Evolutionary conservation across 1,140 invertebrate genomes (phyloP).

Genomic region (Lordiphosa mommai): DNA sequence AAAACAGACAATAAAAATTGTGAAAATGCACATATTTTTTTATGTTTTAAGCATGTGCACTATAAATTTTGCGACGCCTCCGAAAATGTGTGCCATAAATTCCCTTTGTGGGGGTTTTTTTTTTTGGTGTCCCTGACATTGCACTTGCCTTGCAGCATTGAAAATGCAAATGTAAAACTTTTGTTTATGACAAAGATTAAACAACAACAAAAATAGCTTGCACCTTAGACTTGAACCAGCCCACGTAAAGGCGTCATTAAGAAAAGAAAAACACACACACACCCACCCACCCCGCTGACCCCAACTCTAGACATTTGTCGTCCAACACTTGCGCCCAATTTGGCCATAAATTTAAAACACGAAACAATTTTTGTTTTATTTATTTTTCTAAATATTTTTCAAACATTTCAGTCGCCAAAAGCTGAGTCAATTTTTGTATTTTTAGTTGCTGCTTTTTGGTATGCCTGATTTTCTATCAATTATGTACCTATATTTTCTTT

Average conservation of each 20-base stretch:
- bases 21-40: slow-evolving; percentile 32
- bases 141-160: slow-evolving; percentile 42
- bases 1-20: slow-evolving; percentile 20
- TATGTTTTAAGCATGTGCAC: slow-evolving; percentile 67
- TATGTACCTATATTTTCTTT: slow-evolving; percentile 35
- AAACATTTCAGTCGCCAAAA: slow-evolving; percentile 51
- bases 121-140: slow-evolving; percentile 57
- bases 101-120: slow-evolving; percentile 34
- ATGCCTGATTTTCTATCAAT: slow-evolving; percentile 26
- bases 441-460: slow-evolving; percentile 44
- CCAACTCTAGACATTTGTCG: slow-evolving; percentile 42
- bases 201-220: neutral
- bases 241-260: slow-evolving; percentile 6
- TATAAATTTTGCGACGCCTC: slow-evolving; percentile 34
- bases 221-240: neutral
- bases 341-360: slow-evolving; percentile 70
- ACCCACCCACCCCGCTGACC: slow-evolving; percentile 11
- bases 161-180: slow-evolving; percentile 33
- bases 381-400: slow-evolving; percentile 1
- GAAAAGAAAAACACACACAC: slow-evolving; percentile 9
- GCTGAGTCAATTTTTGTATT: slow-evolving; percentile 72
- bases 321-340: slow-evolving; percentile 60
- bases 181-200: slow-evolving; percentile 34
- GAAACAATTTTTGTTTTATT: slow-evolving; percentile 15
- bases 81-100: slow-evolving; percentile 41